phyloP scores from a whole-genome alignment of 2,797 vertebrate genomes.

The Spea hammondii region DNA sequence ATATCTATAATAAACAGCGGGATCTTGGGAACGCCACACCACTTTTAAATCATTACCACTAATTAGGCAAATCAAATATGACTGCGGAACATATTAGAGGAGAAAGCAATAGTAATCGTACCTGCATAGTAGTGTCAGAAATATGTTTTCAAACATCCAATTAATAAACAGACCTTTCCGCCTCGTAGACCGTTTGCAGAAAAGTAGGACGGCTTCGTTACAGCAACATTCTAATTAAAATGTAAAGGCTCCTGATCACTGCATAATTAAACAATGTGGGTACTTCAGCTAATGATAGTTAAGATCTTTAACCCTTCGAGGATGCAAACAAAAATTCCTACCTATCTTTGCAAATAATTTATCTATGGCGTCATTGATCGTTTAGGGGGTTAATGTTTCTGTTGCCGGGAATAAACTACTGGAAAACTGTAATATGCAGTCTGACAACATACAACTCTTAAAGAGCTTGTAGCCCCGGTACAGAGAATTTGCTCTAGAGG shows the following conservation, averaged over 20 bases:
- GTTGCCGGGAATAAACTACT: constrained; percentile 53
- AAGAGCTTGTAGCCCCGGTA: constrained; percentile 61
- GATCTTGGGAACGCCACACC: constrained; percentile 61
- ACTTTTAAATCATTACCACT: constrained; percentile 71
- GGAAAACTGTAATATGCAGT: constrained; percentile 48
- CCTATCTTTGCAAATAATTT: neutral
- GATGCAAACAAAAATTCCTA: neutral
- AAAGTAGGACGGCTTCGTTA: constrained; percentile 63
- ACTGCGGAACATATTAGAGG: constrained; percentile 61
- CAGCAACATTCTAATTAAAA: constrained; percentile 70
- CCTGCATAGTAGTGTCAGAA: constrained; percentile 64
- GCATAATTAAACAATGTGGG: constrained; percentile 72
- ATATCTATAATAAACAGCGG: constrained; percentile 59
- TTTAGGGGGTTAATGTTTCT: constrained; percentile 25
- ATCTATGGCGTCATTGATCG: neutral
- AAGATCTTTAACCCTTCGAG: constrained; percentile 57
- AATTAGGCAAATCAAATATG: constrained; percentile 71
- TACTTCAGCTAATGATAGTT: constrained; percentile 58
- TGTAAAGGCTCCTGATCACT: constrained; percentile 72
- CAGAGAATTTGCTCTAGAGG: constrained; percentile 60
- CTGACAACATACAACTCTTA: constrained; percentile 48
- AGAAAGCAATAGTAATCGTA: constrained; percentile 58
- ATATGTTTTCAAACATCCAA: constrained; percentile 71
- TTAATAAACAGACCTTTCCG: constrained; percentile 67
- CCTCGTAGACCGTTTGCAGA: constrained; percentile 55